Evolutionary conservation across 2,888 invertebrate genomes (phyloP).

Genomic region (Clistopyga incitator): DNA sequence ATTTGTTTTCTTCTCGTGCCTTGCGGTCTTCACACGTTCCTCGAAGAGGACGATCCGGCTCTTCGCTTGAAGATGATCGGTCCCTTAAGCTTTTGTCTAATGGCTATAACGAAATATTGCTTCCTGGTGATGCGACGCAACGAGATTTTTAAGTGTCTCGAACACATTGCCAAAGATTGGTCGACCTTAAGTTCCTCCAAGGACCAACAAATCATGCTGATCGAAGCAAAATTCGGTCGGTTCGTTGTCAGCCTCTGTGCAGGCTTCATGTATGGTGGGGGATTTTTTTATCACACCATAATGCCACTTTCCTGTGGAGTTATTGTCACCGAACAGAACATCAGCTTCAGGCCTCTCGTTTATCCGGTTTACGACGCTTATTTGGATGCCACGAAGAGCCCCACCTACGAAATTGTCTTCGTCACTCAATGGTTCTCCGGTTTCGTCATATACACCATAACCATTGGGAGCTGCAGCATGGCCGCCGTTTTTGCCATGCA

Average conservation of each 20-base stretch:
- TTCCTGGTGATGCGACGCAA: conserved; percentile 68
- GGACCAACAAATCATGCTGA: conserved; percentile 72
- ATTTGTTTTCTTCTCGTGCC: conserved; percentile 73
- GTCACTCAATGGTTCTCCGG: conserved; percentile 75
- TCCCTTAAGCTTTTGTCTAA: conserved; percentile 74
- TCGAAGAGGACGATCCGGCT: conserved; percentile 69
- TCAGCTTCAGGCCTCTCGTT: conserved; percentile 72
- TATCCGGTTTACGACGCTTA: conserved; percentile 76
- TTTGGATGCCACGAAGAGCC: conserved; percentile 74
- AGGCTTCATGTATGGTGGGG: conserved; percentile 77
- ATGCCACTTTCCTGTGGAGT: conserved; percentile 74
- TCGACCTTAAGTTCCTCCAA: conserved; percentile 18
- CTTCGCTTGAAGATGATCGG: conserved; percentile 71
- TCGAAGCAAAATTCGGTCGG: conserved; percentile 72
- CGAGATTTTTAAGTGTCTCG: conserved; percentile 71
- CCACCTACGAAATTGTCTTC: conserved; percentile 78
- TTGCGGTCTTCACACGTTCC: conserved; percentile 66
- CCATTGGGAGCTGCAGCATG: conserved; percentile 76
- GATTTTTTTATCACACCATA: conserved; percentile 76
- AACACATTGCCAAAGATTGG: conserved; percentile 75
- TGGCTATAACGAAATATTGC: conserved; percentile 74
- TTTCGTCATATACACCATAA: conserved; percentile 76
- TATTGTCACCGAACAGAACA: conserved; percentile 72
- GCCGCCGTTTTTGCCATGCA: conserved; percentile 79
- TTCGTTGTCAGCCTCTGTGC: conserved; percentile 71